A percentile compares a stretch with the other conserved stretches of the same genome.
Conservation (phyloP, 2,113 vertebrate species). For the Perca schrenkii region DNA sequence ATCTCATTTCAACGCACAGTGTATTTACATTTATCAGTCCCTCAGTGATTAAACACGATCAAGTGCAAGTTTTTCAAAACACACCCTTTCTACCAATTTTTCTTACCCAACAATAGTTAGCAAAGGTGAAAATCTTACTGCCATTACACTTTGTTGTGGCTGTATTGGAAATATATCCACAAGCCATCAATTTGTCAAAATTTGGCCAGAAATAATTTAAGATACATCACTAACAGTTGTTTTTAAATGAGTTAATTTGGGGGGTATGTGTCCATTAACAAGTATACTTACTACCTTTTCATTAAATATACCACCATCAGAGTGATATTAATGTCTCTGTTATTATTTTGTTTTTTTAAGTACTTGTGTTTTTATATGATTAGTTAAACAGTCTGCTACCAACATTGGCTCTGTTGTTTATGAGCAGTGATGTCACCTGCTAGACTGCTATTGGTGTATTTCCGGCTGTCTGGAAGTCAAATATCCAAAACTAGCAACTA, state of each 20-base stretch:
- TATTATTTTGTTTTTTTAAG: not conserved
- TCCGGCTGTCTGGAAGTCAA: constrained; percentile 37
- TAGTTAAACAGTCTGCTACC: not conserved
- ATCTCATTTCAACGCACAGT: not conserved
- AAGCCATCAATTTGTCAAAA: not conserved
- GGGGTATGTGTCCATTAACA: not conserved
- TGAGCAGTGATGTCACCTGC: constrained; percentile 29
- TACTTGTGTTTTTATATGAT: not conserved
- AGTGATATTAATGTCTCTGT: not conserved
- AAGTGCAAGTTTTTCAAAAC: not conserved
- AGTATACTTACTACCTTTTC: not conserved
- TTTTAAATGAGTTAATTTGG: not conserved
- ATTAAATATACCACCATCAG: not conserved
- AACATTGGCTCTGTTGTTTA: not conserved
- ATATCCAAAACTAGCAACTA: constrained; percentile 60
- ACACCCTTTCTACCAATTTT: not conserved
- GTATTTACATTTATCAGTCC: not conserved
- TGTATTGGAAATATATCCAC: not conserved
- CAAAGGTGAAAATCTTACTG: not conserved
- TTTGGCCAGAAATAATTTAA: not conserved
- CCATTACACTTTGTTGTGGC: not conserved
- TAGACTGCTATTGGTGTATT: constrained; percentile 17
- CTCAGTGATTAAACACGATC: not conserved
- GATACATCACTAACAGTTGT: not conserved
- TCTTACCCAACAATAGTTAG: not conserved